Evolutionary conservation across 2,797 vertebrate species (phyloP).

Genomic region (Tinamus major): DNA sequence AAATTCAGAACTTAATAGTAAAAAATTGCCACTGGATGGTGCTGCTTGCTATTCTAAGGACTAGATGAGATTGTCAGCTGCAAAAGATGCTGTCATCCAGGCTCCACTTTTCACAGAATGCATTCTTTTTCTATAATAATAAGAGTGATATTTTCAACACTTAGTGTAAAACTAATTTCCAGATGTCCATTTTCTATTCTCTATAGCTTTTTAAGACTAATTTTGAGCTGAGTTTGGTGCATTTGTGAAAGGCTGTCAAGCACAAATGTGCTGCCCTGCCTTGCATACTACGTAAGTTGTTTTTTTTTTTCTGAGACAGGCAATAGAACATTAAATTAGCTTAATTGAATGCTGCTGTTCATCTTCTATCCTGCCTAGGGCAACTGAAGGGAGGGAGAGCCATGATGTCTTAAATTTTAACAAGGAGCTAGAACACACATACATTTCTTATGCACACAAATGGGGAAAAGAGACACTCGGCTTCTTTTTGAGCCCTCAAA

Average conservation of each 20-base stretch:
- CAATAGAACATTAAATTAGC: constrained; percentile 53
- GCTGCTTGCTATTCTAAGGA: constrained; percentile 57
- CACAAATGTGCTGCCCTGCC: background rate
- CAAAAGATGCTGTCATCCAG: background rate
- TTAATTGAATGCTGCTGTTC: constrained; percentile 57
- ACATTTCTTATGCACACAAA: background rate
- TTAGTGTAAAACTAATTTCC: constrained; percentile 13
- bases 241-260: background rate
- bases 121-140: background rate
- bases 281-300: background rate
- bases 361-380: constrained; percentile 7
- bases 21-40: constrained; percentile 63
- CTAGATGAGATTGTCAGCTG: background rate
- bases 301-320: background rate
- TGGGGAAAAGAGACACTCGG: background rate
- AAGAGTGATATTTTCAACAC: background rate
- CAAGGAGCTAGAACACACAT: background rate
- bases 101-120: background rate
- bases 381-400: constrained; percentile 21
- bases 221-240: background rate
- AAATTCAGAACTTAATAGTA: background rate
- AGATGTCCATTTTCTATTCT: background rate
- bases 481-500: background rate
- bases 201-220: background rate
- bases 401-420: constrained; percentile 55